Conservation (phyloP, 2,797 vertebrate genomes). For the Remorina albescens region DNA sequence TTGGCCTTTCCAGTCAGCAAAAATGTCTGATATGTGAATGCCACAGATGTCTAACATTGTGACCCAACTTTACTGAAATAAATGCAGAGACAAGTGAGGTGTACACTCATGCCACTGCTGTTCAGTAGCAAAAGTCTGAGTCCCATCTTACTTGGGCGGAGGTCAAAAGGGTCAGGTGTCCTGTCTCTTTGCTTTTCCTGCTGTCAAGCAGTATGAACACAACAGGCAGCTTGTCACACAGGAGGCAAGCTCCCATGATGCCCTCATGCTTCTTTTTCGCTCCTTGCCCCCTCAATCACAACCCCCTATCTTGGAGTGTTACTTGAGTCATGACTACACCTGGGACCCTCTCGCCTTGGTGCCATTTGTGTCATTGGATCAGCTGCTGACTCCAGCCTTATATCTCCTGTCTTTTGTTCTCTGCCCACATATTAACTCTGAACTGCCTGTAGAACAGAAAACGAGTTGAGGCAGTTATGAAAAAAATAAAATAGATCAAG, state of each 20-base stretch:
- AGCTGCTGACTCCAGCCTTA: conserved; percentile 67
- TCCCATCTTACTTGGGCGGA: conserved; percentile 56
- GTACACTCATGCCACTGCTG: conserved; percentile 36
- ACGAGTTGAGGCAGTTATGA: conserved; percentile 46
- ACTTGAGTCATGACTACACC: conserved; percentile 78
- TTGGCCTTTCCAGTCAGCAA: conserved; percentile 21
- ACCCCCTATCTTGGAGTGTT: conserved; percentile 56
- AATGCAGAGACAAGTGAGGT: conserved; percentile 38
- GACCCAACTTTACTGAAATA: conserved; percentile 30
- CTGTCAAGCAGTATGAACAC: conserved; percentile 63
- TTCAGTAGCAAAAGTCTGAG: conserved; percentile 46
- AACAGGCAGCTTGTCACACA: conserved; percentile 67
- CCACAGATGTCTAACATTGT: background rate
- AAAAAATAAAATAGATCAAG: conserved; percentile 73
- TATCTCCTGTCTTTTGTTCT: conserved; percentile 67
- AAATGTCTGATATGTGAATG: conserved; percentile 6
- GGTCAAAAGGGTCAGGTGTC: conserved; percentile 62
- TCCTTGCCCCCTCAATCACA: conserved; percentile 60
- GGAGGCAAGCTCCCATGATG: conserved; percentile 57
- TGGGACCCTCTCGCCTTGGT: conserved; percentile 71
- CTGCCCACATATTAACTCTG: conserved; percentile 73
- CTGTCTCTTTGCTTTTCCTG: conserved; percentile 68
- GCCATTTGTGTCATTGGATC: conserved; percentile 76
- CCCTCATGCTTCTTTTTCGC: conserved; percentile 38
- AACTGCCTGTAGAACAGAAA: conserved; percentile 68